Percentiles rank a stretch among this genome's conserved stretches.
phyloP scores from a whole-genome alignment of 2,797 vertebrate species.

The Sebastes iracundus region DNA sequence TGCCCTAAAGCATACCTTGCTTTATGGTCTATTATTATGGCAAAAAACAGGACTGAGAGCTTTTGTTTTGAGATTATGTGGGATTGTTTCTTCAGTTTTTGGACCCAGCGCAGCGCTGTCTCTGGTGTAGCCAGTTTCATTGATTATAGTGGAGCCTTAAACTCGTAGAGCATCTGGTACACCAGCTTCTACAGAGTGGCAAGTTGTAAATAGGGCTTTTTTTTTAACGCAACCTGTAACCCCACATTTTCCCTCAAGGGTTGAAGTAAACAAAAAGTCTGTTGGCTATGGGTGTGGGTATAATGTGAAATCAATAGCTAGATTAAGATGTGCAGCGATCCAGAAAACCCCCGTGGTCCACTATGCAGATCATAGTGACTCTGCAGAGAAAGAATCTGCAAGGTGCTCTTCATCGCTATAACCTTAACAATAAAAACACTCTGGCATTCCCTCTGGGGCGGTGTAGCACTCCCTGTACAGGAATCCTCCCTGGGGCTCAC shows the following conservation, averaged over 20 bases:
- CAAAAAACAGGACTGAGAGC: too few relatives aligned
- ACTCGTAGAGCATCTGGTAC: too few relatives aligned
- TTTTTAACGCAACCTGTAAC: too few relatives aligned
- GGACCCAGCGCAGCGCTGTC: too few relatives aligned
- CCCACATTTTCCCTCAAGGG: neutral
- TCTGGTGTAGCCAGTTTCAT: too few relatives aligned
- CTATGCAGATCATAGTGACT: neutral
- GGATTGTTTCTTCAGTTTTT: too few relatives aligned
- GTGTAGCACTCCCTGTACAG: neutral
- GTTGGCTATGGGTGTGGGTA: neutral
- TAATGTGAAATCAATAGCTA: neutral
- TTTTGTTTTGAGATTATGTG: too few relatives aligned
- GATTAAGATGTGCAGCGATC: neutral
- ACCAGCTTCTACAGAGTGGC: too few relatives aligned
- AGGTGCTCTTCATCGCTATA: neutral
- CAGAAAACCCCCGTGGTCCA: neutral
- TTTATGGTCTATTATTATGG: too few relatives aligned
- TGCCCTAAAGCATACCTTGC: too few relatives aligned
- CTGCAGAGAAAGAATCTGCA: conserved; percentile 4
- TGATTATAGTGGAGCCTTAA: too few relatives aligned
- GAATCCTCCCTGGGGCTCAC: conserved; percentile 10
- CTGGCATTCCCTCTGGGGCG: neutral
- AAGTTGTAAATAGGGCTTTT: too few relatives aligned
- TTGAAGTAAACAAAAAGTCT: neutral
- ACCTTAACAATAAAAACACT: conserved; percentile 16